A percentile compares a stretch with the other conserved stretches of the same genome.
Evolutionary conservation across 2,797 vertebrate species (phyloP).

Genomic region (Mormyrus proboscirostris): DNA sequence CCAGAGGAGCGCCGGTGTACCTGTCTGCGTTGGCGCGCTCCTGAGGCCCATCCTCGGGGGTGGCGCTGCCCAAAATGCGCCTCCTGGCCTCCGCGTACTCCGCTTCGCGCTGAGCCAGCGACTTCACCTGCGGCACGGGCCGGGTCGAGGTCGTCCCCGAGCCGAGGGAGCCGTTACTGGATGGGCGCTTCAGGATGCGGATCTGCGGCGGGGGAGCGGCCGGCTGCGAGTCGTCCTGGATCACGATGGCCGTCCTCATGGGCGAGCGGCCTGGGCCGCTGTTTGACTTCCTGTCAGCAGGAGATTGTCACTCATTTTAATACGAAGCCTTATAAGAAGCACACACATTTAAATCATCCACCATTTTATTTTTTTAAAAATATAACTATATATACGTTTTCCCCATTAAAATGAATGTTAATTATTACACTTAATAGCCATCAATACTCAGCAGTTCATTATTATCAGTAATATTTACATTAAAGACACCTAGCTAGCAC

Average conservation of each 20-base stretch:
- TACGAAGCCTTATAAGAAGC: too few relatives aligned
- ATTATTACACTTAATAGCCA: neutral
- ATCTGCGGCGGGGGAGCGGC: slow-evolving; percentile 85
- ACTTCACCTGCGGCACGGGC: slow-evolving; percentile 79
- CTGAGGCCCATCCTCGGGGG: slow-evolving; percentile 79
- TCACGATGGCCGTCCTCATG: slow-evolving; percentile 82
- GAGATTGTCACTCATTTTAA: neutral
- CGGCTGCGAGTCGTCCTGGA: slow-evolving; percentile 88
- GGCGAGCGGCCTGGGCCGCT: slow-evolving; percentile 56
- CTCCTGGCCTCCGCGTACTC: slow-evolving; percentile 88
- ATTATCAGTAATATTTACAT: neutral
- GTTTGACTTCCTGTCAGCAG: slow-evolving; percentile 64
- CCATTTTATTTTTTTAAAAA: neutral
- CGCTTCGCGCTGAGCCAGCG: slow-evolving; percentile 87
- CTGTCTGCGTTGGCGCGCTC: slow-evolving; percentile 65
- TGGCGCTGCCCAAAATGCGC: slow-evolving; percentile 87
- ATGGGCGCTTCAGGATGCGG: slow-evolving; percentile 86
- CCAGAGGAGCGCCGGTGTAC: slow-evolving; percentile 43
- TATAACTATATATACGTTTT: neutral
- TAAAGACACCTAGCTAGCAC: neutral
- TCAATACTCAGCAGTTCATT: neutral
- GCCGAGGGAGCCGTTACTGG: slow-evolving; percentile 76
- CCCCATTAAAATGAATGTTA: neutral
- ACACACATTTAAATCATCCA: neutral
- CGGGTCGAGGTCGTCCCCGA: slow-evolving; percentile 61